phyloP scores from a whole-genome alignment of 2,113 vertebrate species.

The Rhodinocichla rosea region DNA sequence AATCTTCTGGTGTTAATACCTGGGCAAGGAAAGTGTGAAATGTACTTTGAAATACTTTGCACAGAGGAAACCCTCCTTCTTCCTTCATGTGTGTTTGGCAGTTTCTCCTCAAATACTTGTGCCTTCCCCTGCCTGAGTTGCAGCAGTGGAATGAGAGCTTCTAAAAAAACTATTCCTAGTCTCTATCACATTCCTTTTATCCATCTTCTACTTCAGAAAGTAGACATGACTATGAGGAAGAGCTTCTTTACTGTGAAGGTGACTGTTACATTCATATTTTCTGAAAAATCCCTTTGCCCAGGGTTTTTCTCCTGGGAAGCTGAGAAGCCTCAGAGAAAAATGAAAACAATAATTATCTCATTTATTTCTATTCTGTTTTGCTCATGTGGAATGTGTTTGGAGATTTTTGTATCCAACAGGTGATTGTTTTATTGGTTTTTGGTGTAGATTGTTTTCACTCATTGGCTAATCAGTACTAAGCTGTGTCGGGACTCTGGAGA shows the following conservation, averaged over 20 bases:
- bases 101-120: neutral
- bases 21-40: neutral
- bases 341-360: too few species aligned
- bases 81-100: slow-evolving; percentile 23
- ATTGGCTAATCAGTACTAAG: too few species aligned
- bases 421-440: too few species aligned
- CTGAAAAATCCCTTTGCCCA: too few species aligned
- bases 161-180: neutral
- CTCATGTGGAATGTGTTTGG: too few species aligned
- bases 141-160: neutral
- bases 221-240: neutral
- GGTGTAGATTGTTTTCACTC: too few species aligned
- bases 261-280: too few species aligned
- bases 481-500: too few species aligned
- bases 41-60: neutral
- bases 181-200: neutral
- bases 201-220: neutral
- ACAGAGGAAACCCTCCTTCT: neutral
- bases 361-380: too few species aligned
- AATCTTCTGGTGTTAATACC: neutral
- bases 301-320: too few species aligned
- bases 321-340: too few species aligned
- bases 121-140: neutral
- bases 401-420: too few species aligned
- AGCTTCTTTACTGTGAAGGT: neutral